A percentile compares a stretch with the other conserved stretches of the same genome.
These are phyloP conservation scores for Andricus curvator DNA, from an alignment of 2,888 invertebrate genomes.

Conservation along the genomic window DNA sequence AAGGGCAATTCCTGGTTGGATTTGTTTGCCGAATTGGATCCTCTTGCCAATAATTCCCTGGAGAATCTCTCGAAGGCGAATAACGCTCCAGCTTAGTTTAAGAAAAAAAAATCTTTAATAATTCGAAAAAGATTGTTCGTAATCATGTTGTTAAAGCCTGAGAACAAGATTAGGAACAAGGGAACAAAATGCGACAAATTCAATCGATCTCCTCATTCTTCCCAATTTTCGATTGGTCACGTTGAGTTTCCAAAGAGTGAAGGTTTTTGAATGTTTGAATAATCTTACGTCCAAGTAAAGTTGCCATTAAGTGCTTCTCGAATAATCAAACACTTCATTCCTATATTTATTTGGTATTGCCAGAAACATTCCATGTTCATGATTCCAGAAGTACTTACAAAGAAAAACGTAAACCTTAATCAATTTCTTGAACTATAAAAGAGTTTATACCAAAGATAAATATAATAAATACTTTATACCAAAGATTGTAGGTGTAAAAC, in stretches of 20 bases:
- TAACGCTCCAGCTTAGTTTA: conserved; percentile 72
- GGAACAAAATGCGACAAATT: not conserved
- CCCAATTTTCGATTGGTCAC: not conserved
- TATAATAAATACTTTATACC: conserved; percentile 41
- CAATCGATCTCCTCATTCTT: conserved; percentile 2
- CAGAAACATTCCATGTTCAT: conserved; percentile 32
- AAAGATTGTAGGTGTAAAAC: conserved; percentile 37
- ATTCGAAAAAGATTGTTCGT: not conserved
- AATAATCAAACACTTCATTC: conserved; percentile 38
- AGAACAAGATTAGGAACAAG: conserved; percentile 7
- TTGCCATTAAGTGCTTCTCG: conserved; percentile 30
- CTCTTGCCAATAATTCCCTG: conserved; percentile 90
- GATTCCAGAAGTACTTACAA: conserved; percentile 34
- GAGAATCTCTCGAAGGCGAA: conserved; percentile 69
- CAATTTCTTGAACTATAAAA: conserved; percentile 29
- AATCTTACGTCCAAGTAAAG: conserved; percentile 27
- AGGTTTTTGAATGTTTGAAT: conserved; percentile 38
- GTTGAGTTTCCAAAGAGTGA: not conserved
- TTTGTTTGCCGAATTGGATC: conserved; percentile 95
- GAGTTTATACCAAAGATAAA: conserved; percentile 41
- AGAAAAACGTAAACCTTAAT: conserved; percentile 18
- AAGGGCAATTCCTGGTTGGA: conserved; percentile 89
- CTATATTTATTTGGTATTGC: conserved; percentile 38
- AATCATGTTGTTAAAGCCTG: conserved; percentile 33
- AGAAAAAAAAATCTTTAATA: conserved; percentile 4